Base-by-base conservation (phyloP, 2,888 invertebrate species). In the Litoditis marina region DNA sequence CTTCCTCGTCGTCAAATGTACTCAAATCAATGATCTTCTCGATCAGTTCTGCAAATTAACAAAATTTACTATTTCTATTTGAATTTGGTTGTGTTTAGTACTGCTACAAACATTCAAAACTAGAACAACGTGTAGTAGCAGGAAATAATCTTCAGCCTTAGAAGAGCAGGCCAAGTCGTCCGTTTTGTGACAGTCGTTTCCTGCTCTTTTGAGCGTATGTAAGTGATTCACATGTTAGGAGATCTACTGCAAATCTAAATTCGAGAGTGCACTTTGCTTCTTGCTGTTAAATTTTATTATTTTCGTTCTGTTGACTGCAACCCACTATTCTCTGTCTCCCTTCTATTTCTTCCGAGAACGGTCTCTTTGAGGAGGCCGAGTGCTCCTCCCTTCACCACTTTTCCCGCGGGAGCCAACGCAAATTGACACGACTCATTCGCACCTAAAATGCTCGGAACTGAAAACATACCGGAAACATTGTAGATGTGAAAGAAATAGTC, bases 11-110 rank as follows among this genome's bases (percentile, higher is more conserved):
- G 66, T 79, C 79, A 51, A 78, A 71, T 16, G 77, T 69, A 32
- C 79, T 78, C 34, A 81, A 49, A 59, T 81, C 80, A 62, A 82
- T 77, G 54, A 81, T 78, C 51, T 71, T 77, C 42, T 80, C 79
- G 42, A 79, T 71, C 25, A 81, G 62, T 27, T 75, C 80, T 80
- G 66, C 25, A 76, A 58, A 42, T 16, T 2, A 53, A 3, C 22
- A 7, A 16, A 25, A 1, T 30, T 60, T n/a, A n/a, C 27, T 54
- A 19, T 11, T 51, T 57, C 55, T 6, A 36, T 53, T 39, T 19
- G 27, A 30, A 30, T 6, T 6, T 49, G 3, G 27, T 49, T 7
- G n/a, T 11, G 39, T 39, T 39, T 39, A 11, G 39, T 13, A 47
- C n/a, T 25, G 57, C n/a, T n/a, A n/a, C n/a, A n/a, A n/a, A n/a